phyloP scores from a whole-genome alignment of 2,113 vertebrate species.

The Prunella fulvescens region DNA sequence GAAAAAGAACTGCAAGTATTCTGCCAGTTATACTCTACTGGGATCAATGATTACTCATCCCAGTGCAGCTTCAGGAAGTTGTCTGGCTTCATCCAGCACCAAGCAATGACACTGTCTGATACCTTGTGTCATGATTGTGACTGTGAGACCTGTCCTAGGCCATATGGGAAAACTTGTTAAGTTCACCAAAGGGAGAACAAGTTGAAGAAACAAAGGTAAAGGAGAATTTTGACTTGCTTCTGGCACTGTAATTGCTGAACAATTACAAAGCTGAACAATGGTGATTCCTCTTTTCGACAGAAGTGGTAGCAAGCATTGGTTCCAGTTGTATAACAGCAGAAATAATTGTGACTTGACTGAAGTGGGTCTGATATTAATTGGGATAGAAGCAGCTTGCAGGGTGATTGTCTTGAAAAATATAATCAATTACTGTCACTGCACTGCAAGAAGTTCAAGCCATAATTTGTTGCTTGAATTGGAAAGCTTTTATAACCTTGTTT shows the following conservation, averaged over 20 bases:
- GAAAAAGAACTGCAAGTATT: background rate
- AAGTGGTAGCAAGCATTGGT: background rate
- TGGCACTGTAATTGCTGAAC: background rate
- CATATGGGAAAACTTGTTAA: background rate
- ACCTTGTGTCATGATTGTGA: background rate
- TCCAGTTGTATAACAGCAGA: background rate
- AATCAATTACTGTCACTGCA: slow-evolving; percentile 31
- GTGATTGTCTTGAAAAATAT: slow-evolving; percentile 4
- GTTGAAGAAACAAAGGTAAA: background rate
- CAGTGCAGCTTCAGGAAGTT: background rate
- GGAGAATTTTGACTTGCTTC: background rate
- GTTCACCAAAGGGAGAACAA: background rate
- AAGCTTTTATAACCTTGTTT: slow-evolving; percentile 16
- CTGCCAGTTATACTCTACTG: background rate
- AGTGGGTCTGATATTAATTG: slow-evolving; percentile 21
- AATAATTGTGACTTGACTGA: background rate
- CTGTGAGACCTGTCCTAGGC: background rate
- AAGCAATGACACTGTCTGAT: background rate
- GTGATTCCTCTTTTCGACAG: background rate
- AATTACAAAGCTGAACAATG: background rate
- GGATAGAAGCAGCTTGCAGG: background rate
- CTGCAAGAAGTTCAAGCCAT: background rate
- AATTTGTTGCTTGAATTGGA: slow-evolving; percentile 18
- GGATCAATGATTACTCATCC: background rate
- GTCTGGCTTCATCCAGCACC: background rate